Evolutionary conservation across 1,140 invertebrate species (phyloP).

Genomic region (Trigoniulus corallinus): DNA sequence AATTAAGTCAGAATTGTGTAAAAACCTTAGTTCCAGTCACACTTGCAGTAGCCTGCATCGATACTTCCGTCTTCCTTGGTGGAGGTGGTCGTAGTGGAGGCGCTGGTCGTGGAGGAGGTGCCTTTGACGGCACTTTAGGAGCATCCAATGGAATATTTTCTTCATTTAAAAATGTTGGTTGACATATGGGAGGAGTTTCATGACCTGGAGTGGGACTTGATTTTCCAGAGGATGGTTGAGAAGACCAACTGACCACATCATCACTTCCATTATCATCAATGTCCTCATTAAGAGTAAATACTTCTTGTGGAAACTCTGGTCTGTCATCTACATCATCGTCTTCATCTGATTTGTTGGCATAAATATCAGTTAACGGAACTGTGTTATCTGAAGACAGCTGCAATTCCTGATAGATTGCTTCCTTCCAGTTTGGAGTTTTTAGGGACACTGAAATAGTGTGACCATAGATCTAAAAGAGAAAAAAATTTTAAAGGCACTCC

Average conservation of each 20-base stretch:
- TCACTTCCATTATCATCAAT: neutral
- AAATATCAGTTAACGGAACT: slow-evolving; percentile 38
- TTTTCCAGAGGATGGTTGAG: neutral
- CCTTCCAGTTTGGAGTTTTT: slow-evolving; percentile 68
- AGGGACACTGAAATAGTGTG: slow-evolving; percentile 50
- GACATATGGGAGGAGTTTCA: neutral
- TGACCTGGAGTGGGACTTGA: neutral
- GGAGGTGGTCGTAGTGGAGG: slow-evolving; percentile 1
- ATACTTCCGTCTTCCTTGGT: neutral
- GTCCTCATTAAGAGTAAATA: neutral
- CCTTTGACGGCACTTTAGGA: slow-evolving; percentile 10
- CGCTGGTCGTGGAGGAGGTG: slow-evolving; percentile 16
- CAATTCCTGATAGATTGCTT: slow-evolving; percentile 60
- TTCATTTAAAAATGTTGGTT: neutral
- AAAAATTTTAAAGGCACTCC: too few relatives aligned
- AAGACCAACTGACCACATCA: neutral
- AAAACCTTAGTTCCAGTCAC: too few relatives aligned
- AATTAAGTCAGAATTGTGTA: too few relatives aligned
- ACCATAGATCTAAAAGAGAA: slow-evolving; percentile 41
- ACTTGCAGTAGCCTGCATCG: neutral
- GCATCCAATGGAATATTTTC: neutral
- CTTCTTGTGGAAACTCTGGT: neutral
- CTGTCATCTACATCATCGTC: slow-evolving; percentile 8
- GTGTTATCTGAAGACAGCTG: slow-evolving; percentile 66
- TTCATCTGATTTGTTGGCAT: slow-evolving; percentile 9